Conservation (phyloP, 1,140 invertebrate species). For the Diuraphis noxia region DNA sequence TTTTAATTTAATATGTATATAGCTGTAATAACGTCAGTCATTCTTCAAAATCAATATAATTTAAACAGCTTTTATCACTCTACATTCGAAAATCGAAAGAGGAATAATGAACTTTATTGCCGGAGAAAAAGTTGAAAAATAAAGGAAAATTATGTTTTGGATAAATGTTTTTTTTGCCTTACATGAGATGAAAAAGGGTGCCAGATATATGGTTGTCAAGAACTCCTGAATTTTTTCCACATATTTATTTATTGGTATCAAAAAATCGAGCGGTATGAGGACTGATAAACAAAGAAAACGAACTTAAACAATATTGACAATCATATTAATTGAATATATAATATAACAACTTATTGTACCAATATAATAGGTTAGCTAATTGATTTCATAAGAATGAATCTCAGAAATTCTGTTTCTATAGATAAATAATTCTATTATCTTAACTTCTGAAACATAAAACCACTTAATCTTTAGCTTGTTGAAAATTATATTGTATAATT, state of each 20-base stretch:
- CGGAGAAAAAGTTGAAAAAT: slow-evolving; percentile 26
- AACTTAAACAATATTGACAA: background rate
- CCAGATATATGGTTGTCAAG: background rate
- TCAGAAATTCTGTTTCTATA: background rate
- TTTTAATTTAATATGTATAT: background rate
- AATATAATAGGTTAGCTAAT: too few species aligned
- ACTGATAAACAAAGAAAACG: background rate
- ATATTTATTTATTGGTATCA: background rate
- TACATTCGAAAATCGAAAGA: background rate
- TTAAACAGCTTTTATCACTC: background rate
- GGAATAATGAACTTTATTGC: slow-evolving; percentile 14
- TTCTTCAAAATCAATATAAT: background rate
- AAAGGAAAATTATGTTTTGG: slow-evolving; percentile 43
- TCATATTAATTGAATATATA: background rate
- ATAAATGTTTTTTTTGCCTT: slow-evolving; percentile 20
- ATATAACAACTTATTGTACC: too few species aligned
- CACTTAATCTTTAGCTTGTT: background rate
- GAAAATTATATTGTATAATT: background rate
- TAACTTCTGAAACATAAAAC: background rate
- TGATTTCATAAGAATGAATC: background rate
- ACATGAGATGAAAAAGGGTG: background rate
- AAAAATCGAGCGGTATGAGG: background rate
- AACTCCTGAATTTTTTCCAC: background rate
- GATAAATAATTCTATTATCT: background rate
- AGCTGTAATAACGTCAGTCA: background rate